A percentile compares a stretch with the other conserved stretches of the same genome.
phyloP scores from a whole-genome alignment of 2,888 invertebrate species.

The Xylota sylvarum region DNA sequence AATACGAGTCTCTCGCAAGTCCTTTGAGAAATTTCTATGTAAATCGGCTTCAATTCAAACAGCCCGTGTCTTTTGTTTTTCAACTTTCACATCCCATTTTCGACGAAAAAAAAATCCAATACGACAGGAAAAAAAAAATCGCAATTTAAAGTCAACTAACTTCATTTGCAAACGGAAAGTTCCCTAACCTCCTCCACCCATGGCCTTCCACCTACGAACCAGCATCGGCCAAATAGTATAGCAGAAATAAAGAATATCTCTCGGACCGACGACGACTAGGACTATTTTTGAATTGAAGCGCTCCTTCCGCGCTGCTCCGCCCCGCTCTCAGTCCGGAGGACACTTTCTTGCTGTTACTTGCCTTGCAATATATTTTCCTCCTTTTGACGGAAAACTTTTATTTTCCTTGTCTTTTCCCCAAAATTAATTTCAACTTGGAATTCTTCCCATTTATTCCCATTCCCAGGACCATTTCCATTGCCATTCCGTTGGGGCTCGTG shows the following conservation, averaged over 20 bases:
- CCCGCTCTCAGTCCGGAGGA: not conserved
- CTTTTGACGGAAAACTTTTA: constrained; percentile 61
- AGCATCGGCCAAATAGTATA: not conserved
- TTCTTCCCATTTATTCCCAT: constrained; percentile 55
- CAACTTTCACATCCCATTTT: constrained; percentile 31
- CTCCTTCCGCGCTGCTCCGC: not conserved
- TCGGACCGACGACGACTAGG: constrained; percentile 1
- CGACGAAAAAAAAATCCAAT: constrained; percentile 9
- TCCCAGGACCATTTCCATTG: not conserved
- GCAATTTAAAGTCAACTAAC: constrained; percentile 57
- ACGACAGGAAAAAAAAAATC: constrained; percentile 12
- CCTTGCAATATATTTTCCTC: constrained; percentile 51
- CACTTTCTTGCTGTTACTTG: constrained; percentile 36
- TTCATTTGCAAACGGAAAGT: constrained; percentile 51
- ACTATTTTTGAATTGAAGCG: constrained; percentile 13
- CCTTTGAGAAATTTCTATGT: constrained; percentile 28
- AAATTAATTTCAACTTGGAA: constrained; percentile 74
- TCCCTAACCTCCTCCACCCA: constrained; percentile 8
- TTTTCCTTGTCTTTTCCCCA: constrained; percentile 45
- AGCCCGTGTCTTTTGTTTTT: constrained; percentile 23
- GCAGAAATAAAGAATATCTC: not conserved
- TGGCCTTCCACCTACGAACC: constrained; percentile 5
- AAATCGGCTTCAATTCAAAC: constrained; percentile 26
- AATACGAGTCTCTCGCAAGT: not conserved
- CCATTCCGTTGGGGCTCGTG: not conserved